Evolutionary conservation across 2,797 vertebrate species (phyloP).

Genomic region (Streptopelia turtur): DNA sequence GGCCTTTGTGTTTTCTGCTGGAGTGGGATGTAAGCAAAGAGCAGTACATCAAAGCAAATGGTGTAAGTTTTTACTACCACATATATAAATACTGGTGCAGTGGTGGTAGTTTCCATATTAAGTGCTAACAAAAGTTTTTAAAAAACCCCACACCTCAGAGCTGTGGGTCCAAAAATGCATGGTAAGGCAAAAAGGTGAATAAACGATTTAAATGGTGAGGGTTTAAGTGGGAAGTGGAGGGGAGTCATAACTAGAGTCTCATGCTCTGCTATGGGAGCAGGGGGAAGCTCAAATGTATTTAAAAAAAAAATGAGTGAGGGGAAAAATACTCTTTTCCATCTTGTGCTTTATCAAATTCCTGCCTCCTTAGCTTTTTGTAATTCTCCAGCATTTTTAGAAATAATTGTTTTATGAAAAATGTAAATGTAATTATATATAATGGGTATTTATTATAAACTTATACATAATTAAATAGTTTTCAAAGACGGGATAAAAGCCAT

Average conservation of each 20-base stretch:
- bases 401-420: neutral
- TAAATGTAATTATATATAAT: neutral
- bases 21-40: neutral
- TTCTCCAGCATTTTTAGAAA: neutral
- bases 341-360: neutral
- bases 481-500: neutral
- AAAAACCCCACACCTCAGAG: neutral
- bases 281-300: neutral
- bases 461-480: neutral
- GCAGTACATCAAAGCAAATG: neutral
- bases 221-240: neutral
- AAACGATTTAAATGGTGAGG: neutral
- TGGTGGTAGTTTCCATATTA: neutral
- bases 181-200: neutral
- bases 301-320: neutral
- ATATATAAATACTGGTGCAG: conserved; percentile 27
- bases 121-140: neutral
- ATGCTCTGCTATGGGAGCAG: neutral
- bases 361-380: neutral
- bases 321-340: neutral
- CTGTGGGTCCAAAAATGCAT: neutral
- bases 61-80: conserved; percentile 10
- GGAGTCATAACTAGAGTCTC: neutral
- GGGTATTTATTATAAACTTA: neutral
- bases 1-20: conserved; percentile 8